A percentile compares a stretch with the other conserved stretches of the same genome.
phyloP scores from a whole-genome alignment of 1,140 invertebrate genomes.

The Ericerus pela region DNA sequence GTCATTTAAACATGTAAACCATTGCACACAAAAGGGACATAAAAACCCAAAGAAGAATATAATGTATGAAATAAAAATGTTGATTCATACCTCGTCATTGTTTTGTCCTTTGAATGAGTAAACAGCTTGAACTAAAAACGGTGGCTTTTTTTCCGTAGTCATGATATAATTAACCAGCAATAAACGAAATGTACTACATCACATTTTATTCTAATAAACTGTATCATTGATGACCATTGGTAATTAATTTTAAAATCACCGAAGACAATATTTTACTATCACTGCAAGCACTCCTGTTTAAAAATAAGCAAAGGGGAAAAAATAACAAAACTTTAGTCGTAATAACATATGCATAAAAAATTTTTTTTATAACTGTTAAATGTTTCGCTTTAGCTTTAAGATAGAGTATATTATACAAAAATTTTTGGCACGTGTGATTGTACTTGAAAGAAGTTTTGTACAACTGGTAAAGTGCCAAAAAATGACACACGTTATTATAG shows the following conservation, averaged over 20 bases:
- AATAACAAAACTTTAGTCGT: not conserved
- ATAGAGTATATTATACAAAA: not conserved
- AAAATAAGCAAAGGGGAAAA: too few relatives aligned
- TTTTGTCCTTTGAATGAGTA: slow-evolving; percentile 89
- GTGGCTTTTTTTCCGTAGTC: slow-evolving; percentile 23
- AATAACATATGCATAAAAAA: not conserved
- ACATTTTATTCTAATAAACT: too few relatives aligned
- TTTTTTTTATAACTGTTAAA: not conserved
- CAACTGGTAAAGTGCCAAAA: slow-evolving; percentile 4
- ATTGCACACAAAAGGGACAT: not conserved
- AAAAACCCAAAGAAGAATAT: not conserved
- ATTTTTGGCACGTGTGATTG: not conserved
- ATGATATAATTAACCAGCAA: not conserved
- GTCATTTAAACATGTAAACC: not conserved
- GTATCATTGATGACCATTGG: not conserved
- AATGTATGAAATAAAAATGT: slow-evolving; percentile 8
- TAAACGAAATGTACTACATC: not conserved
- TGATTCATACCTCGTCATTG: slow-evolving; percentile 73
- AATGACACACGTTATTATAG: not conserved
- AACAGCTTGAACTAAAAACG: slow-evolving; percentile 69
- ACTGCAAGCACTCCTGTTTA: not conserved
- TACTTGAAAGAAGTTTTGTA: slow-evolving; percentile 8
- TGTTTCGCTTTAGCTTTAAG: not conserved
- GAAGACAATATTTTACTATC: not conserved
- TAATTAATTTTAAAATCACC: not conserved